Base-by-base conservation (phyloP, 2,113 vertebrate genomes). In the Ageneiosus marmoratus region DNA sequence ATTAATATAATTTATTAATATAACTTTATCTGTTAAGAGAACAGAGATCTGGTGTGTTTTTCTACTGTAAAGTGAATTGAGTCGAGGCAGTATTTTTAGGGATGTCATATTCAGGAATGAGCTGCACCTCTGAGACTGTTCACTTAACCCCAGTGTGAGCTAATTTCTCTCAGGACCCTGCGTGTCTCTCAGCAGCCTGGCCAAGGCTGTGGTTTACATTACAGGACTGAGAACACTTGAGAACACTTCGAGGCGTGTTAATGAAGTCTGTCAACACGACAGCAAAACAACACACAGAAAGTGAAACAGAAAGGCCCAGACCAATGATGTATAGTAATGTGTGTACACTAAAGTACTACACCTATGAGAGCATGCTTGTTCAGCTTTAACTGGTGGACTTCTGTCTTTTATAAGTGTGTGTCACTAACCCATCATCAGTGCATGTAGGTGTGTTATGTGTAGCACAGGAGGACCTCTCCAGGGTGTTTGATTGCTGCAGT, bases 171-270 rank as follows among this genome's bases (percentile, higher is more conserved):
- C 58, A 76, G 84, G 79, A 62, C 81, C 70, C 72, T 22, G 48
- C 8, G 3, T 34, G 37, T 80, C 74, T 86, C 85, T 81, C 87
- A 83, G 70, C 72, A 37, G 74, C 73, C 32, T 41, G 18, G 53
- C 77, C 75, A 80, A 53, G 75, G 73, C 70, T 29, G 32, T 32
- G 53, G 82, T 70, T 83, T 81, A n/a, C 27, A 29, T 78, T 84
- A 77, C 81, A 75, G 69, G 50, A 32, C 15, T 53, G 75, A 58
- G 11, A 56, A 46, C n/a, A 73, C n/a, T 51, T 18, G 27, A 72
- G 77, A 41, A 58, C 79, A 77, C 84, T 75, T 75, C 85, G 77
- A 82, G 75, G 67, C 60, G 82, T 74, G 80, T 84, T 63, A 78
- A 76, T 77, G 51, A 76, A 76, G 70, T 37, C 51, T 62, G 80